A percentile compares a stretch with the other conserved stretches of the same genome.
Conservation (phyloP, 1,140 invertebrate species). For the Temnothorax curvispinosus region DNA sequence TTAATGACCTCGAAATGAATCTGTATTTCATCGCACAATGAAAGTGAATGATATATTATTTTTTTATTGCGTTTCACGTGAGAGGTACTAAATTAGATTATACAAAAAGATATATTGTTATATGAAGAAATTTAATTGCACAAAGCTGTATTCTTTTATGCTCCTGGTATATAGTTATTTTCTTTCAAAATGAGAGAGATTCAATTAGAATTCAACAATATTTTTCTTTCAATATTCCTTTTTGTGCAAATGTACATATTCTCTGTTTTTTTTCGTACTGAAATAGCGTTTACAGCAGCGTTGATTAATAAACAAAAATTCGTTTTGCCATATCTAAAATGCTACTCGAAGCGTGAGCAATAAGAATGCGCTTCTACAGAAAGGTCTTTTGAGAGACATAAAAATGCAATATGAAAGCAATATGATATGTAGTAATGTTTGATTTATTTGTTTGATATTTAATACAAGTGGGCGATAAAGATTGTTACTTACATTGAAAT, state of each 20-base stretch:
- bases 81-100: neutral
- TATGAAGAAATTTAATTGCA: constrained; percentile 17
- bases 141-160: neutral
- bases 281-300: constrained; percentile 17
- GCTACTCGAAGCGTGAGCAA: constrained; percentile 31
- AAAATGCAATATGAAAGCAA: constrained; percentile 1
- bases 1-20: neutral
- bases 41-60: neutral
- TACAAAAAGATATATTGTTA: neutral
- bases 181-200: constrained; percentile 5
- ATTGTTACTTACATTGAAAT: constrained; percentile 80
- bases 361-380: constrained; percentile 20
- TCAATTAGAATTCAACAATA: constrained; percentile 9
- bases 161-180: neutral
- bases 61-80: neutral
- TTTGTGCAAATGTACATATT: neutral
- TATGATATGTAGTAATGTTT: neutral
- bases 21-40: neutral
- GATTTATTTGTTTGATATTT: neutral
- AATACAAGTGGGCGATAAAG: neutral
- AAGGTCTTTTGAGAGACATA: neutral
- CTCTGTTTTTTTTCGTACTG: neutral
- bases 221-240: neutral
- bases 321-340: constrained; percentile 5
- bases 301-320: constrained; percentile 9